These are phyloP conservation scores for Melolontha melolontha DNA, from an alignment of 2,888 invertebrate genomes.

Conservation along the genomic window DNA sequence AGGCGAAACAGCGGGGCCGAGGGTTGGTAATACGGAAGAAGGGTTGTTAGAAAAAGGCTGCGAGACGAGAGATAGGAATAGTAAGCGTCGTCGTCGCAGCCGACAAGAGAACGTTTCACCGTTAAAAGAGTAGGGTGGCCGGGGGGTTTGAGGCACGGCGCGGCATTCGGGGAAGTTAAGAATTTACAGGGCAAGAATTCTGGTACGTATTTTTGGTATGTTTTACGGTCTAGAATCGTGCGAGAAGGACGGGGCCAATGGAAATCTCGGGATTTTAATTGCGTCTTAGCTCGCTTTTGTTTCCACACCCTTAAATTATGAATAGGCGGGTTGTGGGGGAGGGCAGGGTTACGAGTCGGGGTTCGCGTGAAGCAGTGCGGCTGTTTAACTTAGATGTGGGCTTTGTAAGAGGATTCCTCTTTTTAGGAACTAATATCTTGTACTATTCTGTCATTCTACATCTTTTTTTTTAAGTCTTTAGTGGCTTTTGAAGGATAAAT, in stretches of 20 bases:
- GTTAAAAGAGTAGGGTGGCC: too few relatives aligned
- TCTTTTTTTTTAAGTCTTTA: too few relatives aligned
- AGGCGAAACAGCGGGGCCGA: too few relatives aligned
- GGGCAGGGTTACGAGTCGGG: not conserved
- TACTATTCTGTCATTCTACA: too few relatives aligned
- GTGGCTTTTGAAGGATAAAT: too few relatives aligned
- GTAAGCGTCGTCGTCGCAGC: too few relatives aligned
- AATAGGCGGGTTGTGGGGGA: constrained; percentile 47
- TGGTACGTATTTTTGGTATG: constrained; percentile 54
- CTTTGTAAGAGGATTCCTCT: too few relatives aligned
- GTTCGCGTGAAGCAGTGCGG: too few relatives aligned
- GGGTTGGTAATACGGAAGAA: not conserved
- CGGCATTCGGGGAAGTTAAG: constrained; percentile 13
- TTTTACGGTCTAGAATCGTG: constrained; percentile 54
- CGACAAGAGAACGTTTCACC: too few relatives aligned
- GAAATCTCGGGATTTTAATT: constrained; percentile 67
- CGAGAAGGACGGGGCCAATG: constrained; percentile 58
- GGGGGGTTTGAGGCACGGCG: not conserved
- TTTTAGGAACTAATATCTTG: too few relatives aligned
- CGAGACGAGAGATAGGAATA: constrained; percentile 1
- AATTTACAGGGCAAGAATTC: constrained; percentile 18
- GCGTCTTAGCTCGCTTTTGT: constrained; percentile 67
- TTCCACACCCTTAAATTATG: constrained; percentile 55
- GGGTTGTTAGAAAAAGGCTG: constrained; percentile 4
- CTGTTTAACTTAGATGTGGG: too few relatives aligned